Evolutionary conservation across 2,113 vertebrate genomes (phyloP), one percentile per base, ranked within the genome.

Genomic region (Synodontis membranacea): DNA sequence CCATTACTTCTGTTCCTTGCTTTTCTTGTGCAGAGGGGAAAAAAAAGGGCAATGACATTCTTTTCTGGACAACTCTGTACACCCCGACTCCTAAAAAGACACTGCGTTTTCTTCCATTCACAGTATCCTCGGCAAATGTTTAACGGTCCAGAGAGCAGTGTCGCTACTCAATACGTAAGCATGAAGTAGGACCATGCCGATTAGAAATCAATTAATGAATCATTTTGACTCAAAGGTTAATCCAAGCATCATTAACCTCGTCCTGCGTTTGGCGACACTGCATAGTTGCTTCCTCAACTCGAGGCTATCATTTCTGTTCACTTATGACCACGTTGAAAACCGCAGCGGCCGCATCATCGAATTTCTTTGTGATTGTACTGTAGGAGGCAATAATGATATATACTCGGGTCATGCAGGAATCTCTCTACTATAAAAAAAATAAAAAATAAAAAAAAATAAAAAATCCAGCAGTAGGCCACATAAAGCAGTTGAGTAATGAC

Each of bases 1-100:
- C 58, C 64, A 76, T 88, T 86, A 91, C 37, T 10, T 84, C 75
- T 86, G 90, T 89, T 90, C 52, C 88, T 89, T 85, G 75, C 34
- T 80, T 80, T 92, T 91, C 60, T 90, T 52, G 34, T 50, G 28
- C 46, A 78, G 44, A 31, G 84, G 0, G 62, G 15, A 86, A 80
- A 89, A 64, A 12, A 60, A 87, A 79, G 89, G 89, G 87, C 0
- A 84, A 78, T 50, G 82, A 88, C 91, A 92, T 80, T 89, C 25
- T 83, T 75, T 90, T 88, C n/a, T 66, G 54, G 89, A 83, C 89
- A 91, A 90, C 31, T 56, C 54, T 58, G 21, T 50, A 46, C 79
- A 46, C 44, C 79, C 84, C 83, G 60, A 83, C 37, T 83, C 70
- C 31, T 84, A 39, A 70, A 70, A 54, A 5, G 15, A 28, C 31